These are phyloP conservation scores for Cheilosia variabilis DNA, from an alignment of 2,888 invertebrate genomes.

Conservation along the genomic window DNA sequence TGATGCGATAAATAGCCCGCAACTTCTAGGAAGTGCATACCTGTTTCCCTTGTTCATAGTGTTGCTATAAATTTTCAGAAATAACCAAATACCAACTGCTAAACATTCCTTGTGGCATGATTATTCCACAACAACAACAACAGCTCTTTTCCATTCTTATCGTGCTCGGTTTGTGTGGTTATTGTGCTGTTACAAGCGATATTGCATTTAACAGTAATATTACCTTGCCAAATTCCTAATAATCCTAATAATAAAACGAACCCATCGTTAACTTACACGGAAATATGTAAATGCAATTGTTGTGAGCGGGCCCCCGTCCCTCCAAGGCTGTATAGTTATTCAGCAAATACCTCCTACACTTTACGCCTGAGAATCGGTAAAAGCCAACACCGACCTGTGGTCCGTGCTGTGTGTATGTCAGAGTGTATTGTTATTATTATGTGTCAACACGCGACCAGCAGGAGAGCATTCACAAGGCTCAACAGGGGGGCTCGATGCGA, in stretches of 20 bases:
- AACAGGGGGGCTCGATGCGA: conserved; percentile 16
- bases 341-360: conserved; percentile 41
- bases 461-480: conserved; percentile 38
- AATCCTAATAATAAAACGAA: conserved; percentile 54
- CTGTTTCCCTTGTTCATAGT: background rate
- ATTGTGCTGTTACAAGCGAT: conserved; percentile 58
- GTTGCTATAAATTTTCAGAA: background rate
- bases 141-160: conserved; percentile 40
- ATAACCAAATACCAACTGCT: background rate
- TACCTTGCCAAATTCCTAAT: conserved; percentile 59
- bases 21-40: too few relatives aligned
- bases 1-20: too few relatives aligned
- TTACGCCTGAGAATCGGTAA: conserved; percentile 36
- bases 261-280: conserved; percentile 40
- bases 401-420: conserved; percentile 43
- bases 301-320: background rate
- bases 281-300: conserved; percentile 58
- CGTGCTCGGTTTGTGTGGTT: conserved; percentile 37
- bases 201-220: conserved; percentile 59
- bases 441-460: conserved; percentile 67
- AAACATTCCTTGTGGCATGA: background rate
- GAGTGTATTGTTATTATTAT: conserved; percentile 57
- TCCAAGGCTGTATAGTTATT: conserved; percentile 2
- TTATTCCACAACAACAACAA: conserved; percentile 10
- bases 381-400: conserved; percentile 25